A percentile compares a stretch with the other conserved stretches of the same genome.
Evolutionary conservation across 2,888 invertebrate species (phyloP).

Genomic region (Caenorhabditis doughertyi): DNA sequence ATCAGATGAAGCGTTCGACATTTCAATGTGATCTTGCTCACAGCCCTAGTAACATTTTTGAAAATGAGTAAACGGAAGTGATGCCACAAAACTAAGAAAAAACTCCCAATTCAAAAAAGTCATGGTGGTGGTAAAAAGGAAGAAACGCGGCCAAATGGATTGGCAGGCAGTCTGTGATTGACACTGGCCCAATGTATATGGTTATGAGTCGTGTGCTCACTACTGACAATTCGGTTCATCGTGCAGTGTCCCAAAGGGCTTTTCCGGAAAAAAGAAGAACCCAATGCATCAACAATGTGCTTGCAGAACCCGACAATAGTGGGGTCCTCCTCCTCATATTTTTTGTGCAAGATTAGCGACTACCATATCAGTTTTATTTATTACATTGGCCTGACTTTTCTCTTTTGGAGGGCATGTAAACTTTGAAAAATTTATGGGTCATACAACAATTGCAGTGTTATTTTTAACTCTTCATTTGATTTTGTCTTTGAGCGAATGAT

Average conservation of each 20-base stretch:
- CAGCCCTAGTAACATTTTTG: too few species aligned
- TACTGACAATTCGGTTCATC: slow-evolving; percentile 62
- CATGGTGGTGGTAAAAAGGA: slow-evolving; percentile 35
- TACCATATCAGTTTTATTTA: slow-evolving; percentile 45
- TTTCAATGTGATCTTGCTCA: too few species aligned
- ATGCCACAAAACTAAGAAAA: not conserved
- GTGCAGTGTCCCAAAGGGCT: slow-evolving; percentile 46
- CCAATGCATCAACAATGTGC: slow-evolving; percentile 58
- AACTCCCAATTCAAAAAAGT: slow-evolving; percentile 18
- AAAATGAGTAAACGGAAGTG: not conserved
- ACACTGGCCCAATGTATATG: slow-evolving; percentile 62
- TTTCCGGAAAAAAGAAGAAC: slow-evolving; percentile 34
- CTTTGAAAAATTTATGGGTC: not conserved
- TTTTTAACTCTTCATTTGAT: too few species aligned
- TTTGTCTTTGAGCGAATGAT: too few species aligned
- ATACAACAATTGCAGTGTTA: not conserved
- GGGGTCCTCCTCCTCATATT: slow-evolving; percentile 41
- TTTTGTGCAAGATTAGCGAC: slow-evolving; percentile 51
- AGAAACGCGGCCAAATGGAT: slow-evolving; percentile 42
- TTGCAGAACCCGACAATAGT: slow-evolving; percentile 45
- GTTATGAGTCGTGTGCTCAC: slow-evolving; percentile 63
- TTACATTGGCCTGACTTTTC: not conserved
- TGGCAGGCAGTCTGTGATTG: slow-evolving; percentile 64
- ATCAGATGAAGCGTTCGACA: too few species aligned
- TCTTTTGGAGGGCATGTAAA: not conserved